Base-by-base conservation (phyloP, 2,797 vertebrate species). In the Galago senegalensis region DNA sequence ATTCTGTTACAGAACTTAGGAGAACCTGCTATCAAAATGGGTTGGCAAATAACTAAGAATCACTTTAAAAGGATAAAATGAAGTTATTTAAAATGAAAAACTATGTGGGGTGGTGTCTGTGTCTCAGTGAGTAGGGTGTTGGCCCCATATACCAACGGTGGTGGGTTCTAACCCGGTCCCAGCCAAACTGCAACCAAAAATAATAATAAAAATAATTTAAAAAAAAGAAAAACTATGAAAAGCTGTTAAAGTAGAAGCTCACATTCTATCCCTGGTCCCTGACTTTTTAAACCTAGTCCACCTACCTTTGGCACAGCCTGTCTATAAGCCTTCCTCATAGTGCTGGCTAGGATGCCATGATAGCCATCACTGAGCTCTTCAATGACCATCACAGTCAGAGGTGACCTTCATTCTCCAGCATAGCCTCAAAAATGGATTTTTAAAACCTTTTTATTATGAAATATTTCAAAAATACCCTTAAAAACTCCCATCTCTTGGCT, bases 81-180 rank as follows among this genome's bases (percentile, higher is more conserved):
- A 75, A 75, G 77, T 70, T 76, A 76, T 40, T 70, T 58, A 89
- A 93, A 58, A 11, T 70, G 70, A 85, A 93, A 91, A 75, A 65
- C 49, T 70, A 21, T 77, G 37, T 53, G 49, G 49, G 49, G 49
- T 16, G 49, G 49, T 4, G 49, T 14, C 49, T 53, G 49, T 53
- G 49, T 3, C 49, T 16, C 49, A 53, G 49, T 14, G 14, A 16
- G 49, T 53, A 53, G 49, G 14, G 49, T 14, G 14, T 4, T 16
- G 49, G 49, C 14, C 49, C 49, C 49, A 53, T 16, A 53, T 53
- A 53, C 49, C 1, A 4, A 53, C 14, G 14, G 49, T 53, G 13
- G 49, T 13, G 14, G 49, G 49, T 53, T 53, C 49, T 16, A 53
- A 53, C 49, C 49, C 4, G 14, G 49, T 14, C 49, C 49, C 49